These are phyloP conservation scores for Brachionus asplanchnoidis DNA, from an alignment of 1,140 invertebrate species.

Conservation along the genomic window DNA sequence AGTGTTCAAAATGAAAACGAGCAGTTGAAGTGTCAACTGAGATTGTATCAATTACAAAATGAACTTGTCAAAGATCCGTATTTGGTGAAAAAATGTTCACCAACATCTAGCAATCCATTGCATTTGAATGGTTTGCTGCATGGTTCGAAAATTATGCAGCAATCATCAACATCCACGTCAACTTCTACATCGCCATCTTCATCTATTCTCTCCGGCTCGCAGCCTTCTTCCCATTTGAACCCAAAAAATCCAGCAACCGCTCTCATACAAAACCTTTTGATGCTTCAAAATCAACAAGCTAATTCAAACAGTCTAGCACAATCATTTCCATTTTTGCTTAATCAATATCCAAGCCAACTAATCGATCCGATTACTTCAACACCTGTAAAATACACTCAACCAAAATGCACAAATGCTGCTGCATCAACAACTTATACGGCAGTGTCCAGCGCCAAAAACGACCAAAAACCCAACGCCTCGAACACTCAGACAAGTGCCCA, in stretches of 20 bases:
- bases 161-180: not conserved
- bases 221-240: not conserved
- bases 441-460: not conserved
- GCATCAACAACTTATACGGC: not conserved
- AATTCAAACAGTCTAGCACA: not conserved
- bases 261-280: not conserved
- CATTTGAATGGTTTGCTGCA: not conserved
- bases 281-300: conserved; percentile 4
- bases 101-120: not conserved
- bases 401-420: not conserved
- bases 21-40: conserved; percentile 24
- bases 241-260: not conserved
- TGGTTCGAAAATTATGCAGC: not conserved
- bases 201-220: not conserved
- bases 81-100: not conserved
- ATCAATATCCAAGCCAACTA: not conserved
- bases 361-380: not conserved
- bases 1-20: conserved; percentile 12
- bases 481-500: conserved; percentile 8
- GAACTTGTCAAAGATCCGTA: conserved; percentile 13
- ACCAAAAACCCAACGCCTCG: not conserved
- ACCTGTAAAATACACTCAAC: not conserved
- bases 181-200: not conserved
- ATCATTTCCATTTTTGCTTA: conserved; percentile 6
- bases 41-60: conserved; percentile 20